phyloP scores from a whole-genome alignment of 2,888 invertebrate species.

The Melanostoma mellinum region DNA sequence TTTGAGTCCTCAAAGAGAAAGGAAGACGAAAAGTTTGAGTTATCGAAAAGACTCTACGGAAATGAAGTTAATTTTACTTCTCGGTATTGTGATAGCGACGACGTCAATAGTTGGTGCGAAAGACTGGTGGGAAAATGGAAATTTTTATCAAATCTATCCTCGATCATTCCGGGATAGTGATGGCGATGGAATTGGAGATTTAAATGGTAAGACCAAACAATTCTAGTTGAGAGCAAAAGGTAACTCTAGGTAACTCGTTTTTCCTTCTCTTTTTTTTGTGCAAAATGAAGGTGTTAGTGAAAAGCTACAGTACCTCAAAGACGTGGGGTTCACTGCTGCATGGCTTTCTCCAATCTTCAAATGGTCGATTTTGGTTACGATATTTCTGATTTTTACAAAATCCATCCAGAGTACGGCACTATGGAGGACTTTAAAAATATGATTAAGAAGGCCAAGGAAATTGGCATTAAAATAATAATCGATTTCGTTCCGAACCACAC shows the following conservation, averaged over 20 bases:
- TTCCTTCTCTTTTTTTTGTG: no score
- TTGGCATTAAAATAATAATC: constrained; percentile 82
- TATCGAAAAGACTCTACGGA: background rate
- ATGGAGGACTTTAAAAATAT: constrained; percentile 87
- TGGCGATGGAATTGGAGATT: constrained; percentile 88
- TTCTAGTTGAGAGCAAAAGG: no score
- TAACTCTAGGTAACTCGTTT: background rate
- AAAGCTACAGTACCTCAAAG: constrained; percentile 86
- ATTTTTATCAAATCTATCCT: constrained; percentile 91
- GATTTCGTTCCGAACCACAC: constrained; percentile 85
- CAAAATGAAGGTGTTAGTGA: constrained; percentile 83
- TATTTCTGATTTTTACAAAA: constrained; percentile 86
- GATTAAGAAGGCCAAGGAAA: constrained; percentile 83
- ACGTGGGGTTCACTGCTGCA: constrained; percentile 86
- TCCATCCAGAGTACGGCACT: constrained; percentile 88
- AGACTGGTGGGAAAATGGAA: constrained; percentile 81
- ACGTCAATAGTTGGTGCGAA: constrained; percentile 28
- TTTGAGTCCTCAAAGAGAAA: no score
- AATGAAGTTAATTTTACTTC: constrained; percentile 39
- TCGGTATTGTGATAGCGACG: constrained; percentile 33
- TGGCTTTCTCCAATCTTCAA: constrained; percentile 90
- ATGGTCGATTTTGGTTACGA: constrained; percentile 92
- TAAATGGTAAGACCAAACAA: constrained; percentile 82
- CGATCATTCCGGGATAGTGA: constrained; percentile 91
- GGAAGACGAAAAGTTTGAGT: no score